These are phyloP conservation scores for Smutsia gigantea DNA, from an alignment of 2,797 vertebrate genomes.

Conservation along the genomic window DNA sequence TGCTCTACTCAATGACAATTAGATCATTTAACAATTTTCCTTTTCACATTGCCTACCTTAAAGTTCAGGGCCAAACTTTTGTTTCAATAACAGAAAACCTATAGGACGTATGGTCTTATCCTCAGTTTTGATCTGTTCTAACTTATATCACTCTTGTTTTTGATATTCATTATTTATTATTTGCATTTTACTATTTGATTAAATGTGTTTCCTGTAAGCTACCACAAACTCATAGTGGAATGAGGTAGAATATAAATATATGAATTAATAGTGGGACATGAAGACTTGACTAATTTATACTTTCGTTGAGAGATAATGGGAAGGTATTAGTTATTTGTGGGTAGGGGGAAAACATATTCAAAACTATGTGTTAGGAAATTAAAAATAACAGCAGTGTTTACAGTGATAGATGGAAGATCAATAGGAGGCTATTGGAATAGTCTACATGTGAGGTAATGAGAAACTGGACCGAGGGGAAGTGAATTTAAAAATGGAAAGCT, in stretches of 20 bases:
- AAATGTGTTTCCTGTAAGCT: conserved; percentile 17
- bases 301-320: neutral
- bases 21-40: conserved; percentile 26
- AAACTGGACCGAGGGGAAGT: neutral
- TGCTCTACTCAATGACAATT: neutral
- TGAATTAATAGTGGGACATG: neutral
- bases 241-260: neutral
- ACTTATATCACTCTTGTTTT: neutral
- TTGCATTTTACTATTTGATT: conserved; percentile 30
- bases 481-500: neutral
- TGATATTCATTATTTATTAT: conserved; percentile 25
- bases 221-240: neutral
- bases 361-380: neutral
- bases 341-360: neutral
- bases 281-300: conserved; percentile 32
- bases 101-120: neutral
- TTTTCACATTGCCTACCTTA: conserved; percentile 9
- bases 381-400: neutral
- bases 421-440: neutral
- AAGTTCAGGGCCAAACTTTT: conserved; percentile 19
- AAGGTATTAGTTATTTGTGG: neutral
- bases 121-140: neutral
- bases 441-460: neutral
- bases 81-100: neutral
- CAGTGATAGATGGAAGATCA: neutral